Conservation (phyloP, 2,888 invertebrate species). For the Maniola hyperantus region DNA sequence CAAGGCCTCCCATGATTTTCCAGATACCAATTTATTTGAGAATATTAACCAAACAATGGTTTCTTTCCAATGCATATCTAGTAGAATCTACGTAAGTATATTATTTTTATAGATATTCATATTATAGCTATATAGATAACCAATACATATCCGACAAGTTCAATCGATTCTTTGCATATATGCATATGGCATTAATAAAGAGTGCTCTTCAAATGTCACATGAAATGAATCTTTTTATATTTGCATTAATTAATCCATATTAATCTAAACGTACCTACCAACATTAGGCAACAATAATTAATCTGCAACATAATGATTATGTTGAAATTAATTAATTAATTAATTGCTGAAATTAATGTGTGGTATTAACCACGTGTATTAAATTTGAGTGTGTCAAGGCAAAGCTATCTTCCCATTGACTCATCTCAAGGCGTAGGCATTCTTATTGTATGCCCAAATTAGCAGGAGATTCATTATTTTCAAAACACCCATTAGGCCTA, state of each 20-base stretch:
- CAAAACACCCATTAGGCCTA: conserved; percentile 34
- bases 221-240: neutral
- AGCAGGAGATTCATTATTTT: conserved; percentile 45
- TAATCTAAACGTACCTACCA: neutral
- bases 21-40: too few species aligned
- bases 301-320: conserved; percentile 8
- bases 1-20: too few species aligned
- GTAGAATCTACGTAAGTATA: too few species aligned
- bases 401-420: conserved; percentile 41
- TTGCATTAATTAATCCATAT: neutral
- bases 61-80: too few species aligned
- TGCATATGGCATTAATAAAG: neutral
- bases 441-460: conserved; percentile 41
- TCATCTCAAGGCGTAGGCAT: conserved; percentile 44
- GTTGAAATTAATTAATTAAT: too few species aligned
- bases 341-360: too few species aligned
- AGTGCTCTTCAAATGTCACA: conserved; percentile 4
- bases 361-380: conserved; percentile 2
- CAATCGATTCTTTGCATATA: neutral
- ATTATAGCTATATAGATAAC: neutral
- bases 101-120: too few species aligned
- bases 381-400: conserved; percentile 43
- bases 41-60: too few species aligned
- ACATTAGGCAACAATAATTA: neutral
- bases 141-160: neutral